Percentiles rank a stretch among this genome's conserved stretches.
Evolutionary conservation across 2,113 vertebrate species (phyloP).

Genomic region (Dipodomys ordii): DNA sequence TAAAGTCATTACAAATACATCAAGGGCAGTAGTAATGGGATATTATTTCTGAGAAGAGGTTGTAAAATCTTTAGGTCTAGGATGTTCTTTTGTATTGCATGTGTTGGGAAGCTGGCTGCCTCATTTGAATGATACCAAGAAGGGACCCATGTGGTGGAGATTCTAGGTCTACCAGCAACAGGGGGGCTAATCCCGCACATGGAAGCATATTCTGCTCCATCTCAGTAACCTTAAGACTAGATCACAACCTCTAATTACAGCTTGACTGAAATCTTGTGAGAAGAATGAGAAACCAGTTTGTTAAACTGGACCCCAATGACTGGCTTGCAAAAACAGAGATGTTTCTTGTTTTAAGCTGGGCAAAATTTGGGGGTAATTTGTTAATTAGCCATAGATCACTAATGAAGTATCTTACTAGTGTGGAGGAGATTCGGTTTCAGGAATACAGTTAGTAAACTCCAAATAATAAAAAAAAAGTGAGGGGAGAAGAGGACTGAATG

Average conservation of each 20-base stretch:
- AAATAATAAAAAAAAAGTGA: background rate
- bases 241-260: background rate
- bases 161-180: background rate
- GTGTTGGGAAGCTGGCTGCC: background rate
- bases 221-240: background rate
- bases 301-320: background rate
- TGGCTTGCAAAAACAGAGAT: background rate
- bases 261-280: background rate
- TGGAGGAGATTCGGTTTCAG: too few relatives aligned
- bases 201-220: background rate
- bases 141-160: background rate
- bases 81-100: background rate
- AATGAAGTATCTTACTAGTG: background rate
- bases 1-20: conserved; percentile 33
- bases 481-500: background rate
- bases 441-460: too few relatives aligned
- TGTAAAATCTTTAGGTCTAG: background rate
- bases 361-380: background rate
- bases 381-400: background rate
- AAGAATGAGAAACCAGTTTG: background rate
- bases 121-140: background rate
- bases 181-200: too few relatives aligned
- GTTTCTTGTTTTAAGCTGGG: conserved; percentile 3
- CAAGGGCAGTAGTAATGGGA: background rate
- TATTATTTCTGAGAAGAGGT: background rate